Conservation (phyloP, 2,113 vertebrate genomes). For the Grammomys dolichurus region DNA sequence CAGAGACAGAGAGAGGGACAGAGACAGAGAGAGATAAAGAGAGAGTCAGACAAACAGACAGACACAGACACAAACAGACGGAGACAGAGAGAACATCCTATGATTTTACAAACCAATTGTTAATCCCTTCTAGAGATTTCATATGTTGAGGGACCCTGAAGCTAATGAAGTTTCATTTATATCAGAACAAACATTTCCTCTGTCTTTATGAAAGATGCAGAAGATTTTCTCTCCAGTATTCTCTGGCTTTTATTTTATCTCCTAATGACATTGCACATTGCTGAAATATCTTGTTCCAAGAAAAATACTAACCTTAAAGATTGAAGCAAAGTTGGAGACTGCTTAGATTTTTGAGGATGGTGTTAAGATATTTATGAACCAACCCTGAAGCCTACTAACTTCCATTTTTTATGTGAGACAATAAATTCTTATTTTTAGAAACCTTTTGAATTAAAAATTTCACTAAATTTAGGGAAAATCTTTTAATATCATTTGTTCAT, state of each 20-base stretch:
- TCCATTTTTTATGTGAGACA: not conserved
- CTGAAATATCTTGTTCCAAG: not conserved
- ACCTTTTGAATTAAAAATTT: not conserved
- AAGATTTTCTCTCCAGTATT: not conserved
- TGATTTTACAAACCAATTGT: not conserved
- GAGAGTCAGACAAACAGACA: not conserved
- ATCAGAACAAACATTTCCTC: not conserved
- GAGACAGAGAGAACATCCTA: too few species aligned
- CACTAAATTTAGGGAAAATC: not conserved
- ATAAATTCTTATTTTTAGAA: constrained; percentile 18
- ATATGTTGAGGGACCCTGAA: not conserved
- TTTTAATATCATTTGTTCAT: not conserved
- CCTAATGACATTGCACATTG: not conserved
- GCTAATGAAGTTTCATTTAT: not conserved
- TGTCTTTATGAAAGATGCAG: not conserved
- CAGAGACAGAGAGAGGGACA: not conserved
- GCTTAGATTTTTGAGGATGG: not conserved
- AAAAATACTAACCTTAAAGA: not conserved
- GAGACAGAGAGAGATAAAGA: too few species aligned
- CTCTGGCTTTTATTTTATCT: not conserved
- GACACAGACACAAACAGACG: not conserved
- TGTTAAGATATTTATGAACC: not conserved
- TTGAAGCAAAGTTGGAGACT: not conserved
- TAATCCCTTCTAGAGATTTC: not conserved
- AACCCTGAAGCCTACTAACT: not conserved